Base-by-base conservation (phyloP, 1,140 invertebrate genomes). In the Drosophila dunni region DNA sequence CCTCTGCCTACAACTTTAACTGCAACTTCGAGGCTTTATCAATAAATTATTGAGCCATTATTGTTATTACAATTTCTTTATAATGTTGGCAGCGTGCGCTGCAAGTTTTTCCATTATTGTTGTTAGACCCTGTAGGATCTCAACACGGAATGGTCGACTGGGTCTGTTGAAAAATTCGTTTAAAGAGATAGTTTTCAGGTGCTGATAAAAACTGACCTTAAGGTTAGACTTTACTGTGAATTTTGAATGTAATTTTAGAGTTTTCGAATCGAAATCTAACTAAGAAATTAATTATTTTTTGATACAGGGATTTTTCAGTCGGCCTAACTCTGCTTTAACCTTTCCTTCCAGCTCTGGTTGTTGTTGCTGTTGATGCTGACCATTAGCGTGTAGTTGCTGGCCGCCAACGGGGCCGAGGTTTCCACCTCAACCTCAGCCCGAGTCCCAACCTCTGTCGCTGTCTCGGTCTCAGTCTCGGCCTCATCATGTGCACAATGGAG, bases 21-120 rank as follows among this genome's bases (percentile, higher is more conserved):
- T 51, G 44, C 56, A 51, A 53, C 51, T 80, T 61, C 56, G 15
- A 71, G 54, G 81, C 81, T 90, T 89, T 89, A 89, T 89, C 84
- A 89, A 89, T 90, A 89, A 89, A 89, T 89, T 89, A 89, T 89
- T 89, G 85, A 89, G 84, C 84, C 84, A 89, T 89, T 89, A 89
- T 89, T 89, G 81, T 89, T 89, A 89, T 90, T 89, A 89, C 84
- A 89, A 89, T 89, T 89, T 89, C 84, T 89, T 89, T 89, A 89
- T 89, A 89, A 89, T 89, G 84, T 84, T 84, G 75, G 66, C 84
- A 84, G 84, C 84, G 84, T 88, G 84, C 83, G 80, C 84, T 67
- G 67, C 71, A 69, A 84, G 69, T 64, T 84, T 78, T 64, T 78
- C 70, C 61, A 56, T 56, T 56, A 56, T 56, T 66, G 48, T 29